Conservation (phyloP, 2,113 vertebrate species). For the Cercopithecus mona region DNA sequence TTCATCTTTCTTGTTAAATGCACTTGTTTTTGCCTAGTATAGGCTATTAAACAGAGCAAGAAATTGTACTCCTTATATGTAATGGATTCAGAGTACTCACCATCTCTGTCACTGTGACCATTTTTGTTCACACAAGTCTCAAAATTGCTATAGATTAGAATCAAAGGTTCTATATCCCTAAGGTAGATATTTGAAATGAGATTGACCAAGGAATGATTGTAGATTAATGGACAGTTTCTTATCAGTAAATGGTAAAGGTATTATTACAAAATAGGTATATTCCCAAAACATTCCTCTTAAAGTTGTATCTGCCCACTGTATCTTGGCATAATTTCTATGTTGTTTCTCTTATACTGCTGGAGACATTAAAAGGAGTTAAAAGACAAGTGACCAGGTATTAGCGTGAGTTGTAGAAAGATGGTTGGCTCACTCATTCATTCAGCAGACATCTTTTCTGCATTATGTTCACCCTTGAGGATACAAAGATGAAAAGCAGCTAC, state of each 20-base stretch:
- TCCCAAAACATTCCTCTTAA: background rate
- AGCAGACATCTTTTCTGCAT: background rate
- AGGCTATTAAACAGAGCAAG: background rate
- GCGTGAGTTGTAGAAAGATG: background rate
- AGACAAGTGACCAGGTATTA: background rate
- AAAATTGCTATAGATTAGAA: constrained; percentile 2
- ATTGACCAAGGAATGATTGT: background rate
- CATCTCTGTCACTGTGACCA: background rate
- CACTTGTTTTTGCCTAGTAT: background rate
- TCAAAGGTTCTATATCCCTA: background rate
- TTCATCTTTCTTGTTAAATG: constrained; percentile 2
- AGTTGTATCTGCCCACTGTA: background rate
- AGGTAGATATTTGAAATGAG: constrained; percentile 7
- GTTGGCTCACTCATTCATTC: background rate
- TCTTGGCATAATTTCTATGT: background rate
- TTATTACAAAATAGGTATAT: background rate
- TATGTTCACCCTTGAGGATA: background rate
- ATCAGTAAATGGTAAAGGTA: background rate
- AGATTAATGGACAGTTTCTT: background rate
- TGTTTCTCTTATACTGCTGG: background rate
- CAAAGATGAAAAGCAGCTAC: background rate
- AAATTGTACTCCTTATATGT: background rate
- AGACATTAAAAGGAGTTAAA: background rate
- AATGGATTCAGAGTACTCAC: background rate
- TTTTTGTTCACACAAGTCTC: constrained; percentile 35